Conservation (phyloP, 2,888 invertebrate genomes). For the Anoncus sp. region DNA sequence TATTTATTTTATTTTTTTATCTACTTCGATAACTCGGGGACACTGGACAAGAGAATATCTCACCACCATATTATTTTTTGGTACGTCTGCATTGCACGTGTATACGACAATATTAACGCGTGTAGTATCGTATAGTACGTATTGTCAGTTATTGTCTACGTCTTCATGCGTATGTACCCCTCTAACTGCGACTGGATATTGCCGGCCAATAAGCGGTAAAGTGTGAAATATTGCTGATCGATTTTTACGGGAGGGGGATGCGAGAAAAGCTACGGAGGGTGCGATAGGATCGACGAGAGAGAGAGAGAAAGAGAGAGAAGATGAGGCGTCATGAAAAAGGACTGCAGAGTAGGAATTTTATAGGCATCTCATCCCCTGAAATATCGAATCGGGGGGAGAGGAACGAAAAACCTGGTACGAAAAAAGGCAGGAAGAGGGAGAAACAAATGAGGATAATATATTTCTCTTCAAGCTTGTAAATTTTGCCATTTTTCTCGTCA, state of each 20-base stretch:
- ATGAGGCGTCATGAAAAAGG: constrained; percentile 41
- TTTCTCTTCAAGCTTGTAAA: neutral
- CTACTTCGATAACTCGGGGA: too few relatives aligned
- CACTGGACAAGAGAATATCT: too few relatives aligned
- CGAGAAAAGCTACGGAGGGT: too few relatives aligned
- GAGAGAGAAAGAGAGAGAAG: constrained; percentile 19
- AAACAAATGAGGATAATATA: constrained; percentile 18
- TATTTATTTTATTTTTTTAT: too few relatives aligned
- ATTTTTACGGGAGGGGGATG: constrained; percentile 63
- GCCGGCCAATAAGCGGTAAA: constrained; percentile 76
- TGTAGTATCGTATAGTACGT: neutral
- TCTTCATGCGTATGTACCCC: constrained; percentile 33
- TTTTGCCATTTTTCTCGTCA: neutral
- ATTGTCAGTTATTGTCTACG: neutral
- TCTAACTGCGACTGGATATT: constrained; percentile 56
- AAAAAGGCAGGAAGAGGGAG: constrained; percentile 8
- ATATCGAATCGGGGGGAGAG: constrained; percentile 43
- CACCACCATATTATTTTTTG: neutral
- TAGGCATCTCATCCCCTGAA: constrained; percentile 43
- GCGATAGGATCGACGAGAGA: constrained; percentile 24
- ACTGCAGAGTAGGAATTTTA: constrained; percentile 47
- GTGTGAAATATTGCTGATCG: constrained; percentile 78
- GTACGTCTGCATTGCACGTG: neutral
- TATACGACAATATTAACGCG: neutral
- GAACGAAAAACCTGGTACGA: constrained; percentile 39